Conservation (phyloP, 2,888 invertebrate species). For the Gisinianus flammeolus region DNA sequence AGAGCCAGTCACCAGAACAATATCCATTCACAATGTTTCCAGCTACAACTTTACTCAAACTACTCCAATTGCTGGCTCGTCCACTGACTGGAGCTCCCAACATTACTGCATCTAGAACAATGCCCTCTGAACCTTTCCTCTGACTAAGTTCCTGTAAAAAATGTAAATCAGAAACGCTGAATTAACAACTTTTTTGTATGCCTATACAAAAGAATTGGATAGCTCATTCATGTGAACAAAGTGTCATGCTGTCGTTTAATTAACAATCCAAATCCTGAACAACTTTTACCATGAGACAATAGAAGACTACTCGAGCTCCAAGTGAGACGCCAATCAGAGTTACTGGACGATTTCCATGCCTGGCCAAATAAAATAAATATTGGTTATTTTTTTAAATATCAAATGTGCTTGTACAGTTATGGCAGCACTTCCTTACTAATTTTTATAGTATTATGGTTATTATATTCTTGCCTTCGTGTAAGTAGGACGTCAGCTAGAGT, state of each 20-base stretch:
- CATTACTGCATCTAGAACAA: slow-evolving; percentile 71
- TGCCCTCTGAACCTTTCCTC: slow-evolving; percentile 66
- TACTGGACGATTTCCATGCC: slow-evolving; percentile 68
- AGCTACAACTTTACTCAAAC: slow-evolving; percentile 67
- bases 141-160: slow-evolving; percentile 63
- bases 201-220: neutral
- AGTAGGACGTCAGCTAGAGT: slow-evolving; percentile 71
- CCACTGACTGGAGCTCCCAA: slow-evolving; percentile 69
- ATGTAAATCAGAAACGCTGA: slow-evolving; percentile 20
- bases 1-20: slow-evolving; percentile 69
- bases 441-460: too few species aligned
- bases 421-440: neutral
- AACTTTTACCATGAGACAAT: slow-evolving; percentile 67
- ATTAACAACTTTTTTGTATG: neutral
- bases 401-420: neutral
- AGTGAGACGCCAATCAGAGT: slow-evolving; percentile 71
- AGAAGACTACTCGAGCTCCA: slow-evolving; percentile 73
- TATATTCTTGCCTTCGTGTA: slow-evolving; percentile 61
- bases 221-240: neutral
- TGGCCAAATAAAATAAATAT: slow-evolving; percentile 19
- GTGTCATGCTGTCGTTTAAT: neutral
- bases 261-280: too few species aligned
- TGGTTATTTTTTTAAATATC: neutral
- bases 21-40: slow-evolving; percentile 72
- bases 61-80: slow-evolving; percentile 66